phyloP scores from a whole-genome alignment of 2,113 vertebrate species.

The Eptesicus fuscus region DNA sequence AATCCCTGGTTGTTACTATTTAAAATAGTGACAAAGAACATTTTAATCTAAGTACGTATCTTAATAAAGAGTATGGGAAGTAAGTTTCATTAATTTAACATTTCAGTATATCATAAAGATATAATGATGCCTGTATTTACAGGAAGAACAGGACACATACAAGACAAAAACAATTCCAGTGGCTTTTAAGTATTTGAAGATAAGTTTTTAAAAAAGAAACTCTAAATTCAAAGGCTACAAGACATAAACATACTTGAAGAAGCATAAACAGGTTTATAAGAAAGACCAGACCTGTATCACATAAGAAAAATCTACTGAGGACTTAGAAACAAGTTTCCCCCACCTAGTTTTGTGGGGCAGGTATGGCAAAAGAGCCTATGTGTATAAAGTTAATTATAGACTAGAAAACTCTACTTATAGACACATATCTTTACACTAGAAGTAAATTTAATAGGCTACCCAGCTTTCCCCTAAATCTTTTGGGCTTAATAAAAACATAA shows the following conservation, averaged over 20 bases:
- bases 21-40: neutral
- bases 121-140: neutral
- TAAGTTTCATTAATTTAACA: slow-evolving; percentile 10
- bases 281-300: neutral
- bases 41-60: neutral
- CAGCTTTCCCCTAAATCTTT: neutral
- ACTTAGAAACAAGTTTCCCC: neutral
- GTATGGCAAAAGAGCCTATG: neutral
- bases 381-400: neutral
- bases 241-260: neutral
- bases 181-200: neutral
- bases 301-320: neutral
- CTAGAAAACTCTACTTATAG: slow-evolving; percentile 5
- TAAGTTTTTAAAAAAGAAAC: neutral
- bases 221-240: neutral
- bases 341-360: neutral
- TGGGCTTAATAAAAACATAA: neutral
- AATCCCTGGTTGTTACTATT: neutral
- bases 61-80: neutral
- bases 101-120: neutral
- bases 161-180: neutral
- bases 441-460: neutral
- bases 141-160: neutral
- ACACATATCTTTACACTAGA: neutral
- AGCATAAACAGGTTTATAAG: neutral